Evolutionary conservation across 1,140 invertebrate genomes (phyloP).

Genomic region (Cherax destructor): DNA sequence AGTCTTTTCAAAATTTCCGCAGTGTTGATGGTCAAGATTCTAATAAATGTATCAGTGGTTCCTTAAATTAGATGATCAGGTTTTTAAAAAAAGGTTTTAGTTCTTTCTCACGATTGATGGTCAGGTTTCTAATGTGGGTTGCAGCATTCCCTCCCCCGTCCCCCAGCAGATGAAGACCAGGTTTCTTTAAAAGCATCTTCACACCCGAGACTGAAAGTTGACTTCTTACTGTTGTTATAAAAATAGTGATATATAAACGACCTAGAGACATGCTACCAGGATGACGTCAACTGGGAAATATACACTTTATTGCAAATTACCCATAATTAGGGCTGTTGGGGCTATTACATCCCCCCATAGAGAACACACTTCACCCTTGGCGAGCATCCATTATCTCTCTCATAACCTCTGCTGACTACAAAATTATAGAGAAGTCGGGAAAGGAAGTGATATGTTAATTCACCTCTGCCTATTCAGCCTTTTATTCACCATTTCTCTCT

Average conservation of each 20-base stretch:
- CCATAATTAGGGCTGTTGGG: constrained; percentile 50
- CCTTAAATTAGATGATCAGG: too few species aligned
- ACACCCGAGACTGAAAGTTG: too few species aligned
- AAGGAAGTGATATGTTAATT: constrained; percentile 51
- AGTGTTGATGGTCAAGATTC: too few species aligned
- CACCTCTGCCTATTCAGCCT: neutral
- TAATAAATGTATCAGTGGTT: too few species aligned
- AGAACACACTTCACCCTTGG: constrained; percentile 9
- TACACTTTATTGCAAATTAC: constrained; percentile 52
- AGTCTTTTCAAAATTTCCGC: too few species aligned
- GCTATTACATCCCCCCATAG: constrained; percentile 42
- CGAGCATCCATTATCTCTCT: constrained; percentile 40
- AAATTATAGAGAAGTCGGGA: constrained; percentile 36
- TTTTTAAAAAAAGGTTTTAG: too few species aligned
- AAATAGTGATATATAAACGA: neutral
- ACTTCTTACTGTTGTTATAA: too few species aligned
- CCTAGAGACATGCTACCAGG: neutral
- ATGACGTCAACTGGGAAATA: constrained; percentile 23
- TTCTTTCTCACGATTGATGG: neutral
- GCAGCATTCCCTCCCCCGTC: neutral
- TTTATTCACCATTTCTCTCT: neutral
- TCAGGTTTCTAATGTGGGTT: neutral
- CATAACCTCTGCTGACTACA: constrained; percentile 33
- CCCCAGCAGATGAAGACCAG: too few species aligned
- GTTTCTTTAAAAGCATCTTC: too few species aligned